phyloP scores from a whole-genome alignment of 2,797 vertebrate species.

The Rhinophrynus dorsalis region DNA sequence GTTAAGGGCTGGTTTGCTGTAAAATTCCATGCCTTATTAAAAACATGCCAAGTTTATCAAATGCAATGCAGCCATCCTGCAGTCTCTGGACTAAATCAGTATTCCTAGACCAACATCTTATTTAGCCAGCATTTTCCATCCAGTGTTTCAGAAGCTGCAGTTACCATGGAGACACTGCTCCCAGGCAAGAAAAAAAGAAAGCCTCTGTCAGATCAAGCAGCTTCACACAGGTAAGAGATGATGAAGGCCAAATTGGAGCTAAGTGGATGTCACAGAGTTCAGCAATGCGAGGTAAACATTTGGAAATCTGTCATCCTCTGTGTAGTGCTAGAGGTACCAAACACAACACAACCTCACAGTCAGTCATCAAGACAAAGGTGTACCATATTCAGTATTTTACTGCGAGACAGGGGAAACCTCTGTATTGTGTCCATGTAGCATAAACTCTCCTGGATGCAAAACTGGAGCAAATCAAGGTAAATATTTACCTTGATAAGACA shows the following conservation, averaged over 20 bases:
- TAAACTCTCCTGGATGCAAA: too few relatives aligned
- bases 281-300: constrained; percentile 36
- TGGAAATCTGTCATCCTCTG: background rate
- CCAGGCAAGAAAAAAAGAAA: constrained; percentile 69
- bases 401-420: too few relatives aligned
- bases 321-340: rapidly evolving
- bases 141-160: constrained; percentile 71
- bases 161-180: constrained; percentile 75
- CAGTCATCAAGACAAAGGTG: background rate
- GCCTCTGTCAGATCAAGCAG: constrained; percentile 53
- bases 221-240: constrained; percentile 60
- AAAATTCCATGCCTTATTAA: too few relatives aligned
- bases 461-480: too few relatives aligned
- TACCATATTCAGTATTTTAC: background rate
- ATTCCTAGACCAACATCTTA: constrained; percentile 67
- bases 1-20: too few relatives aligned
- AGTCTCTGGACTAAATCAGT: constrained; percentile 67
- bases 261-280: constrained; percentile 25
- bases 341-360: background rate
- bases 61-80: too few relatives aligned
- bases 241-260: constrained; percentile 52
- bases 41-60: too few relatives aligned
- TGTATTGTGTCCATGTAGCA: too few relatives aligned
- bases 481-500: too few relatives aligned
- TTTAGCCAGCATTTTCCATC: constrained; percentile 65